Conservation (phyloP, 1,140 invertebrate species). For the Neocloeon triangulifer region DNA sequence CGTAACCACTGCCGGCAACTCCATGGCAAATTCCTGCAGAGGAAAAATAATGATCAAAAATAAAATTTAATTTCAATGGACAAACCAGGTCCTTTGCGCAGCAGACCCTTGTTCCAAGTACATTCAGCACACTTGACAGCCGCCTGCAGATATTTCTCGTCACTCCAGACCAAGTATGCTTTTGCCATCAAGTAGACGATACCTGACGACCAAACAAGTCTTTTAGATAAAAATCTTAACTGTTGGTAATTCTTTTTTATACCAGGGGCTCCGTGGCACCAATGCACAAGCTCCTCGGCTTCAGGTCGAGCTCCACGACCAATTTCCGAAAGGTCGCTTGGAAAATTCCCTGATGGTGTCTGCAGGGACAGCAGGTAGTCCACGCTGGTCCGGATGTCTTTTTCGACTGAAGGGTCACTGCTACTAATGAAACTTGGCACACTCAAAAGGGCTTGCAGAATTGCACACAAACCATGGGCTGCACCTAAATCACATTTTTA, state of each 20-base stretch:
- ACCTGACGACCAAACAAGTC: too few species aligned
- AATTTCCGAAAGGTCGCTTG: conserved; percentile 48
- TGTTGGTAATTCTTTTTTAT: conserved; percentile 4
- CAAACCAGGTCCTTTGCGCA: conserved; percentile 49
- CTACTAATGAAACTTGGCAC: conserved; percentile 37
- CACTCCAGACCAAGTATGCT: conserved; percentile 50
- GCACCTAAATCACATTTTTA: conserved; percentile 27
- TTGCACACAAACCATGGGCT: conserved; percentile 48
- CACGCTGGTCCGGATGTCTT: conserved; percentile 28
- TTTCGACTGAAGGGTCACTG: conserved; percentile 22
- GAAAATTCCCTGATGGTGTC: conserved; percentile 49
- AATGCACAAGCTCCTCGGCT: conserved; percentile 49
- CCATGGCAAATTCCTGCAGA: conserved; percentile 54
- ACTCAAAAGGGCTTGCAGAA: conserved; percentile 29
- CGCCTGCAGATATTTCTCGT: conserved; percentile 45
- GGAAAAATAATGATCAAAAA: conserved; percentile 4
- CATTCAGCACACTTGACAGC: conserved; percentile 45
- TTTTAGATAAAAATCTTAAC: conserved; percentile 1
- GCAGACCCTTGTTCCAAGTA: conserved; percentile 54
- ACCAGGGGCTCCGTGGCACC: conserved; percentile 71
- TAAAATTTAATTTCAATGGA: conserved; percentile 3
- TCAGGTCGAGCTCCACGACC: conserved; percentile 16
- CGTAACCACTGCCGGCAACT: conserved; percentile 64
- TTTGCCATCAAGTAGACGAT: conserved; percentile 58
- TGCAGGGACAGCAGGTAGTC: conserved; percentile 40